Conservation (phyloP, 2,888 invertebrate species). For the Andrena camellia region DNA sequence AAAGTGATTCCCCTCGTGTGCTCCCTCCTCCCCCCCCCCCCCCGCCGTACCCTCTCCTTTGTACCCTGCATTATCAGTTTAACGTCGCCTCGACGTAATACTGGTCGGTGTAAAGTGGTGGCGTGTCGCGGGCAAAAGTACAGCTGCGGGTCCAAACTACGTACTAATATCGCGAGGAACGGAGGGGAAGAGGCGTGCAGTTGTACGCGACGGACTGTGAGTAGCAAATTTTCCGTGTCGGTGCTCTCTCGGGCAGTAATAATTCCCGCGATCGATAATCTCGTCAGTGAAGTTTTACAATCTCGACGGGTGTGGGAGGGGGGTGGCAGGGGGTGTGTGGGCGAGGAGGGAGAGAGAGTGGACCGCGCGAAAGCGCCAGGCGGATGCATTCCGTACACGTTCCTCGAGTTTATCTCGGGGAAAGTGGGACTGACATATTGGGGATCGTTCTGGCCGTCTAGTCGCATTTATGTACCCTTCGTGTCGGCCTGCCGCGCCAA, state of each 20-base stretch:
- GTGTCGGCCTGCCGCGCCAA: conserved; percentile 69
- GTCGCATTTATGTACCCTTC: conserved; percentile 78
- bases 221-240: conserved; percentile 27
- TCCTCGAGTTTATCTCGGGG: conserved; percentile 79
- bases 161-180: conserved; percentile 21
- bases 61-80: conserved; percentile 26
- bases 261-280: conserved; percentile 56
- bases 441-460: conserved; percentile 81
- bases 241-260: conserved; percentile 30
- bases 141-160: background rate
- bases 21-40: too few species aligned
- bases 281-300: conserved; percentile 65
- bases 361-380: conserved; percentile 37
- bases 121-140: background rate
- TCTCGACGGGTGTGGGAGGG: conserved; percentile 18
- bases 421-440: conserved; percentile 81
- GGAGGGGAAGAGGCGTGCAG: background rate
- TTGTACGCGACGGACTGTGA: background rate
- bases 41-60: conserved; percentile 1
- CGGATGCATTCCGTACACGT: conserved; percentile 79
- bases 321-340: background rate
- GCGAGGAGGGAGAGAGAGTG: background rate
- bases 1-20: conserved; percentile 13
- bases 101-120: conserved; percentile 16
- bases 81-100: conserved; percentile 22